Percentiles rank a stretch among this genome's conserved stretches.
Evolutionary conservation across 1,140 invertebrate species (phyloP).

Genomic region (Bathynomus jamesi): DNA sequence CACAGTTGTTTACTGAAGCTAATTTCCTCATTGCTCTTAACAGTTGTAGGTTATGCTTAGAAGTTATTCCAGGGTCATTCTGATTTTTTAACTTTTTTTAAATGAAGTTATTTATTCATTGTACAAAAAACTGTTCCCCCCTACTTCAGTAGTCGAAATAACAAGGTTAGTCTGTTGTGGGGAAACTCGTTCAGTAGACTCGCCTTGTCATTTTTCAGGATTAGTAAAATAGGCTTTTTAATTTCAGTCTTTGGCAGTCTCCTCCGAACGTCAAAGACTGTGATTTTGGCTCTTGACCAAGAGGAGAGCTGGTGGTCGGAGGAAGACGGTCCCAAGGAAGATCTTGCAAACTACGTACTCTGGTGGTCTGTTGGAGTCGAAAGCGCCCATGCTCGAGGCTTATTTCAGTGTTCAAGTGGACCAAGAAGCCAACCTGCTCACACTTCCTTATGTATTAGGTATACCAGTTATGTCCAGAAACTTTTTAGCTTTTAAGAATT

Average conservation of each 20-base stretch:
- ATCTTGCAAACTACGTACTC: conserved; percentile 64
- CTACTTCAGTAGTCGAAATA: not conserved
- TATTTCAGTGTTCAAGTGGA: conserved; percentile 86
- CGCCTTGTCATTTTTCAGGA: too few relatives aligned
- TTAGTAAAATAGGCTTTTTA: too few relatives aligned
- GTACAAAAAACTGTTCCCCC: not conserved
- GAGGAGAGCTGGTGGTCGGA: conserved; percentile 67
- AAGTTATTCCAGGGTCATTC: not conserved
- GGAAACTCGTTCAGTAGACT: too few relatives aligned
- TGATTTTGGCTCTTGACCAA: conserved; percentile 63
- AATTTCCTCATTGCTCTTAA: conserved; percentile 16
- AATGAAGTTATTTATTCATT: not conserved
- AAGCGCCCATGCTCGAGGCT: conserved; percentile 74
- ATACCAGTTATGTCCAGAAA: conserved; percentile 4
- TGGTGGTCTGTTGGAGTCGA: conserved; percentile 58
- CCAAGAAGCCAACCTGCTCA: conserved; percentile 54
- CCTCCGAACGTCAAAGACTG: conserved; percentile 43
- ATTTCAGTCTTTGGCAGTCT: too few relatives aligned
- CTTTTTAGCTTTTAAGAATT: not conserved
- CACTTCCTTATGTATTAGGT: conserved; percentile 67
- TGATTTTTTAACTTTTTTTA: not conserved
- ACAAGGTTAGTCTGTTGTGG: not conserved
- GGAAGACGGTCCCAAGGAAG: conserved; percentile 63
- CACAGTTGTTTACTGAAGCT: too few relatives aligned
- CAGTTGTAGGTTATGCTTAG: conserved; percentile 45